These are phyloP conservation scores for Sterrhoptilus dennistouni DNA, from an alignment of 2,113 vertebrate genomes.

Conservation along the genomic window DNA sequence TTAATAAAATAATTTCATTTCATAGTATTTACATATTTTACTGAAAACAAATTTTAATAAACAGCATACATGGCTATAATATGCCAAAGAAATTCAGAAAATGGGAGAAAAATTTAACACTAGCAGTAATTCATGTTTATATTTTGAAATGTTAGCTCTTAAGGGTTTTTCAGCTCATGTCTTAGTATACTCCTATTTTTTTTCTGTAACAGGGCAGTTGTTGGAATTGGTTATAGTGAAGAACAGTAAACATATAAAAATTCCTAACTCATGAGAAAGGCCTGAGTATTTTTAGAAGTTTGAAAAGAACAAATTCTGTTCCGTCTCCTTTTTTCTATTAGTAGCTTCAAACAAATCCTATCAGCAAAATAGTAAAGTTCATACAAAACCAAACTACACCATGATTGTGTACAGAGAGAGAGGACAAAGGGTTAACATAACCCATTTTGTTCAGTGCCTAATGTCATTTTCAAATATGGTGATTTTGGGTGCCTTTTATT, in stretches of 20 bases:
- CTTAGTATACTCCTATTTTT: slow-evolving; percentile 1
- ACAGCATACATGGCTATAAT: neutral
- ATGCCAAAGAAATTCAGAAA: slow-evolving; percentile 1
- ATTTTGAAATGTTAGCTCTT: slow-evolving; percentile 11
- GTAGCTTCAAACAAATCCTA: neutral
- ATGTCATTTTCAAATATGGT: neutral
- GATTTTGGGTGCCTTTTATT: neutral
- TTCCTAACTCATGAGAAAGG: slow-evolving; percentile 69
- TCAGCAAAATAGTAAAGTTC: neutral
- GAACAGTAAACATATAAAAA: slow-evolving; percentile 68
- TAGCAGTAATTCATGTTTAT: neutral
- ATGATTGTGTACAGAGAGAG: neutral
- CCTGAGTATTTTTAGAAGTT: slow-evolving; percentile 66
- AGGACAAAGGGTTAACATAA: neutral
- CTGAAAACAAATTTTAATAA: slow-evolving; percentile 45
- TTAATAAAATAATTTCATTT: slow-evolving; percentile 55
- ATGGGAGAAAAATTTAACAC: neutral
- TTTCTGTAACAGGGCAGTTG: slow-evolving; percentile 42
- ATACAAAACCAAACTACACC: neutral
- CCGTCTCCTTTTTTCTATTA: neutral
- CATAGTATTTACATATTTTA: slow-evolving; percentile 8
- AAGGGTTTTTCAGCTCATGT: slow-evolving; percentile 1
- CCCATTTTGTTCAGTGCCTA: neutral
- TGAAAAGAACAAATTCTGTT: slow-evolving; percentile 35
- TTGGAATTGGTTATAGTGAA: slow-evolving; percentile 46